These are phyloP conservation scores for Melinaea menophilus DNA, from an alignment of 2,888 invertebrate species.

Conservation along the genomic window DNA sequence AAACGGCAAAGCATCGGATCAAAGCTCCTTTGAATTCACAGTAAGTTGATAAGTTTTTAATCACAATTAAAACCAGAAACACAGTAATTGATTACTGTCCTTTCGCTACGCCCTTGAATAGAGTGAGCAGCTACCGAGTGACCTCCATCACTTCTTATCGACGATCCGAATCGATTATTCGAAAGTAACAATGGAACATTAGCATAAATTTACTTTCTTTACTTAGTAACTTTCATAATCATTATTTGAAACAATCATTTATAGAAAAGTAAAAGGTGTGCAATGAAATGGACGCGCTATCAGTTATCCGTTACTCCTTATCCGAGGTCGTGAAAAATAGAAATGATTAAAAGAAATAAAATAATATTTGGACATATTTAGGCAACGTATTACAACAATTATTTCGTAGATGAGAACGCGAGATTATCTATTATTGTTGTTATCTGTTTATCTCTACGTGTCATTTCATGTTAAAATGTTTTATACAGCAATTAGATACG, in stretches of 20 bases:
- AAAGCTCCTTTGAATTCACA: background rate
- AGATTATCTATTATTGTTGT: constrained; percentile 8
- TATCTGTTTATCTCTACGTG: constrained; percentile 21
- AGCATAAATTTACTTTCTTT: constrained; percentile 58
- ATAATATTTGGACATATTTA: constrained; percentile 9
- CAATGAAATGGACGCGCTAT: constrained; percentile 25
- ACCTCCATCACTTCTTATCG: constrained; percentile 16
- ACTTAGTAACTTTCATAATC: constrained; percentile 51
- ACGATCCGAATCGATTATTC: constrained; percentile 17
- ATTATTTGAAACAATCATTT: constrained; percentile 12
- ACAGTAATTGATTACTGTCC: constrained; percentile 10
- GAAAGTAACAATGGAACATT: constrained; percentile 59
- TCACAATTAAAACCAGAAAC: constrained; percentile 10
- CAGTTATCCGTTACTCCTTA: constrained; percentile 25
- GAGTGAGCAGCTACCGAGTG: constrained; percentile 12
- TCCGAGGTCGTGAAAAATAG: constrained; percentile 38
- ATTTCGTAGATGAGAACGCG: background rate
- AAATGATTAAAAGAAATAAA: constrained; percentile 15
- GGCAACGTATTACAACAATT: constrained; percentile 1
- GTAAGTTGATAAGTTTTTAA: background rate
- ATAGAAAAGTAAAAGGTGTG: constrained; percentile 32
- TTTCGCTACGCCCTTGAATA: constrained; percentile 16
- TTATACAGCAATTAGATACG: constrained; percentile 25
- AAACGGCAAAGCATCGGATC: background rate
- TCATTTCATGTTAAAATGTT: constrained; percentile 22